These are phyloP conservation scores for Smithornis capensis DNA, from an alignment of 2,113 vertebrate species.

Conservation along the genomic window DNA sequence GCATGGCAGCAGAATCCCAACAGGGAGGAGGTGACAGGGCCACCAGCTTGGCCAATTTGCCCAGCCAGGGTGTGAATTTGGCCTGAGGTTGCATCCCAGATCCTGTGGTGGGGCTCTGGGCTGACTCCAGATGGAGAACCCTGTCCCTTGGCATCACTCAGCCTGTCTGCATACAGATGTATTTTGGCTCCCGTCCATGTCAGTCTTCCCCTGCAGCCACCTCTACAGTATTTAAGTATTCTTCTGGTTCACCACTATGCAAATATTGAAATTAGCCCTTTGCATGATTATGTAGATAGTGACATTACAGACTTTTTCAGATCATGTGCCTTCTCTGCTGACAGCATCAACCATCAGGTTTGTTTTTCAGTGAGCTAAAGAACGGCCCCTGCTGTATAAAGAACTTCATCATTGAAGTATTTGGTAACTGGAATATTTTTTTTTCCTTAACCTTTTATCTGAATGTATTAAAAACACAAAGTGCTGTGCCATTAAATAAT, in stretches of 20 bases:
- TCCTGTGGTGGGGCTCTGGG: background rate
- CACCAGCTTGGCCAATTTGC: background rate
- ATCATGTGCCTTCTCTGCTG: background rate
- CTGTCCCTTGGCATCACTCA: background rate
- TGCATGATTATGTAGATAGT: background rate
- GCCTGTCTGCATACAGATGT: background rate
- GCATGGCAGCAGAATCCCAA: background rate
- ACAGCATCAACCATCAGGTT: background rate
- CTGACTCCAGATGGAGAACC: background rate
- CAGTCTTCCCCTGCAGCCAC: background rate
- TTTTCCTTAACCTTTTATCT: background rate
- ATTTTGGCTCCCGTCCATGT: background rate
- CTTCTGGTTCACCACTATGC: background rate
- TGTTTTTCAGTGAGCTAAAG: slow-evolving; percentile 7
- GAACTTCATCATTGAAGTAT: background rate
- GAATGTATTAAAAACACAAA: background rate
- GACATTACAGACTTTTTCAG: background rate
- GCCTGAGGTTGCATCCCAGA: background rate
- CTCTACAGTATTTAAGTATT: slow-evolving; percentile 14
- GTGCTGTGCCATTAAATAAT: background rate
- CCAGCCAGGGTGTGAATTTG: background rate
- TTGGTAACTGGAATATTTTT: background rate
- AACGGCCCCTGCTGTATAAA: background rate
- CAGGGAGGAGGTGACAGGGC: background rate
- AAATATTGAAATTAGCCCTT: slow-evolving; percentile 35